Evolutionary conservation across 2,113 vertebrate genomes (phyloP).

Genomic region (Urocitellus parryii): DNA sequence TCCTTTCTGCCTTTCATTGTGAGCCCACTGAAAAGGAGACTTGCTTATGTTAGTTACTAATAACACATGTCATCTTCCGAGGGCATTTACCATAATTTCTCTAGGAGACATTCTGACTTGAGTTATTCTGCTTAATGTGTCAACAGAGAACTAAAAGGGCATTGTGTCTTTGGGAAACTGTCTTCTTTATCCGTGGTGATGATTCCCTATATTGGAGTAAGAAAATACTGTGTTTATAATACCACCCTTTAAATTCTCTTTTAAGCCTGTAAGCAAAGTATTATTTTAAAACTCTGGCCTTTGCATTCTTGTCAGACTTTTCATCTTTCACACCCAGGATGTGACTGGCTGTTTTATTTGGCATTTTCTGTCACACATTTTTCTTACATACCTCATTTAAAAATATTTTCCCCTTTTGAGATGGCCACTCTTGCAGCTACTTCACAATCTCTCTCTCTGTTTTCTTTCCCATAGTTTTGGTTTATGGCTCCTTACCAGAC

Average conservation of each 20-base stretch:
- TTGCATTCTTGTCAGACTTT: not conserved
- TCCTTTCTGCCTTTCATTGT: not conserved
- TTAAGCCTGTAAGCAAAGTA: not conserved
- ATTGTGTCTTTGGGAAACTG: not conserved
- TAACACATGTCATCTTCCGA: not conserved
- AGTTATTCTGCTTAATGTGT: not conserved
- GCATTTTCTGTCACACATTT: slow-evolving; percentile 12
- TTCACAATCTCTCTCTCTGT: not conserved
- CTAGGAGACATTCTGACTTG: not conserved
- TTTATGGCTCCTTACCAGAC: not conserved
- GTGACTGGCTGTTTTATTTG: not conserved
- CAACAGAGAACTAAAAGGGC: not conserved
- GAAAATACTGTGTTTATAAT: not conserved
- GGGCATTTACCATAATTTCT: not conserved
- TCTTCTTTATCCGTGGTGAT: not conserved
- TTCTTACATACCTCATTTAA: not conserved
- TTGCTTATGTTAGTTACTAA: rapidly evolving
- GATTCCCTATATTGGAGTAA: not conserved
- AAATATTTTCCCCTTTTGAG: not conserved
- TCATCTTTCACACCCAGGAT: not conserved
- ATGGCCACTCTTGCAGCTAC: not conserved
- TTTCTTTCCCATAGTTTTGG: not conserved
- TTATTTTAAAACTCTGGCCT: not conserved
- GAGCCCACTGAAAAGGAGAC: not conserved
- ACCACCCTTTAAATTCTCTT: not conserved